phyloP scores from a whole-genome alignment of 2,797 vertebrate species.

The Menidia menidia region DNA sequence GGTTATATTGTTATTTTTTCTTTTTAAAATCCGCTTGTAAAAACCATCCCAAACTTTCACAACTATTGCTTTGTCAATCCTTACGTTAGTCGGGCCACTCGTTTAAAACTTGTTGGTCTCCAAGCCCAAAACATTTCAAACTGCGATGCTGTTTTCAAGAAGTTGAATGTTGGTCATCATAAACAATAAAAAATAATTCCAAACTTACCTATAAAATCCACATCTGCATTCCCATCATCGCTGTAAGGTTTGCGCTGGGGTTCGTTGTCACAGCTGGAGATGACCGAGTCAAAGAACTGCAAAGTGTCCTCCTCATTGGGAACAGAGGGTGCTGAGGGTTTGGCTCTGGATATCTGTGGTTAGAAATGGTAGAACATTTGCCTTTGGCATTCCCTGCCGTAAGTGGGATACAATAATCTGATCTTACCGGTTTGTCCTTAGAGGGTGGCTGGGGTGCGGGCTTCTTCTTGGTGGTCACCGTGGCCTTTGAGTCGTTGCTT shows the following conservation, averaged over 20 bases:
- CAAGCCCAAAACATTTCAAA: too few species aligned
- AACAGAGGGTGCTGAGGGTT: conserved; percentile 75
- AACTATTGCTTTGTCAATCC: too few species aligned
- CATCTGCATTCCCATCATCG: conserved; percentile 87
- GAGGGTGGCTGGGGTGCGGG: conserved; percentile 63
- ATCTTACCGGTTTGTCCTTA: conserved; percentile 80
- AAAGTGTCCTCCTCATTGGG: conserved; percentile 89
- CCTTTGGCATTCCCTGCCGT: not conserved
- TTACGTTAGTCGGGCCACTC: not conserved
- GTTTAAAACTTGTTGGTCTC: not conserved
- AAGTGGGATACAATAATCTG: not conserved
- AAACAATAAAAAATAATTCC: not conserved
- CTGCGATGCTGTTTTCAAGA: not conserved
- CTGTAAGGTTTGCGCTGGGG: conserved; percentile 72
- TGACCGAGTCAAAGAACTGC: conserved; percentile 91
- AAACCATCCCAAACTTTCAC: too few species aligned
- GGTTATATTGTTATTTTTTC: too few species aligned
- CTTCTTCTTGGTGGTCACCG: conserved; percentile 79
- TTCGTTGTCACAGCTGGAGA: conserved; percentile 91
- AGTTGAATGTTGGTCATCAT: not conserved
- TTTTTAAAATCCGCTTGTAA: too few species aligned
- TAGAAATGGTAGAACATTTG: not conserved
- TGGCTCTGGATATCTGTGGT: conserved; percentile 63
- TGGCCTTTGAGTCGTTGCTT: conserved; percentile 68
- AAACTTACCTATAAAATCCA: conserved; percentile 91